These are phyloP conservation scores for Hermetia illucens DNA, from an alignment of 1,140 invertebrate species.

Conservation along the genomic window DNA sequence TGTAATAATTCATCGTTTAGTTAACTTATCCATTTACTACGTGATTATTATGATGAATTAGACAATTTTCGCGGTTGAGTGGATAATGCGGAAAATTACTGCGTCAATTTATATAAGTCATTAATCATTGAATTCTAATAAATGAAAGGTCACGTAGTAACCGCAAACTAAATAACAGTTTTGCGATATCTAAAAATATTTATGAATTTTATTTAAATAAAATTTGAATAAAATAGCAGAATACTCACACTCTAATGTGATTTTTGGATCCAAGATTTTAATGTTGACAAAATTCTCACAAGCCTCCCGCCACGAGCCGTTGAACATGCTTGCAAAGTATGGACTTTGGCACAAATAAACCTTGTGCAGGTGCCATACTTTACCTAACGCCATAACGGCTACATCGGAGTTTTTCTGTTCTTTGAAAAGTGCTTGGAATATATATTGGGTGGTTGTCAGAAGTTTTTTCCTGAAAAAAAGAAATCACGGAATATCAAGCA, in stretches of 20 bases:
- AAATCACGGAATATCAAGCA: not conserved
- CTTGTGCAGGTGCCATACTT: conserved; percentile 64
- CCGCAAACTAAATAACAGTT: too few species aligned
- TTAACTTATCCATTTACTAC: too few species aligned
- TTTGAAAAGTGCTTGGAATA: conserved; percentile 63
- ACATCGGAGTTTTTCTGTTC: conserved; percentile 66
- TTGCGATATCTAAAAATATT: too few species aligned
- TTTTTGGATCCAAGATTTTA: conserved; percentile 59
- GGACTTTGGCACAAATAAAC: conserved; percentile 68
- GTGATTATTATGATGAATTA: too few species aligned
- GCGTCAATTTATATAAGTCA: too few species aligned
- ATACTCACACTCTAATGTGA: conserved; percentile 49
- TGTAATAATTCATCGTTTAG: too few species aligned
- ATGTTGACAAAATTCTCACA: conserved; percentile 50
- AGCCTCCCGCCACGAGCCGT: conserved; percentile 63
- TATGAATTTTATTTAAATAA: not conserved
- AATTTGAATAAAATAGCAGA: conserved; percentile 1
- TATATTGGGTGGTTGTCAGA: conserved; percentile 60
- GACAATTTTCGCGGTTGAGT: too few species aligned
- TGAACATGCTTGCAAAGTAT: conserved; percentile 76
- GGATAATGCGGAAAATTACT: too few species aligned
- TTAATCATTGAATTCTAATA: too few species aligned
- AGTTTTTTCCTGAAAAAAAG: conserved; percentile 45
- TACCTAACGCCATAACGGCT: conserved; percentile 52
- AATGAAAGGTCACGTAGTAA: too few species aligned